These are phyloP conservation scores for Aegotheles bennettii DNA, from an alignment of 2,113 vertebrate species.

Conservation along the genomic window DNA sequence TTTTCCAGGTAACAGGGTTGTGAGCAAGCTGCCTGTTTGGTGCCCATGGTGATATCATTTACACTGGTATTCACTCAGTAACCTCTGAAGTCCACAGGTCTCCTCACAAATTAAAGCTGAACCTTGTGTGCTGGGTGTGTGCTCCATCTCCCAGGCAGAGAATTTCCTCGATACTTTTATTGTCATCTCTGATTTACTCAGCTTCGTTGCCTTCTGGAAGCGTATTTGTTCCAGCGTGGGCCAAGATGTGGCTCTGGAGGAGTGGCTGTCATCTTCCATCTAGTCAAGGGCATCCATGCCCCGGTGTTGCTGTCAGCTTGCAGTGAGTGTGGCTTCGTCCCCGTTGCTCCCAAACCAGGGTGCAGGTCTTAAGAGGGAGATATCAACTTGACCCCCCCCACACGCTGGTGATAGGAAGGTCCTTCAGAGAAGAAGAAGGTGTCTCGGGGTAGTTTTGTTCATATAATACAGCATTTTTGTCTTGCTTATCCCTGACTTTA, in stretches of 20 bases:
- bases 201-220: neutral
- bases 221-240: neutral
- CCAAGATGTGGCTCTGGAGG: neutral
- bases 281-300: neutral
- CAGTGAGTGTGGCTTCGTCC: neutral
- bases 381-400: neutral
- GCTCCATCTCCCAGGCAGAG: neutral
- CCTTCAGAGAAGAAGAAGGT: neutral
- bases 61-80: neutral
- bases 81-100: neutral
- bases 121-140: neutral
- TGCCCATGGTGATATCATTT: constrained; percentile 32
- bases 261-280: neutral
- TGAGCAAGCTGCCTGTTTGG: constrained; percentile 41
- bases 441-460: neutral
- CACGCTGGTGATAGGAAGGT: neutral
- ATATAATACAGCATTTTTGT: neutral
- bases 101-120: constrained; percentile 14
- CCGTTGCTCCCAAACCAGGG: fast-evolving
- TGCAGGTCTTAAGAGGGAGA: neutral
- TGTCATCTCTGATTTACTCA: constrained; percentile 27
- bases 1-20: constrained; percentile 47
- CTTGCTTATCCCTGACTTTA: fast-evolving
- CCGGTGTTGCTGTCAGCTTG: fast-evolving
- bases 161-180: constrained; percentile 20